These are phyloP conservation scores for Protomyctophum bolini DNA, from an alignment of 2,113 vertebrate species.

Conservation along the genomic window DNA sequence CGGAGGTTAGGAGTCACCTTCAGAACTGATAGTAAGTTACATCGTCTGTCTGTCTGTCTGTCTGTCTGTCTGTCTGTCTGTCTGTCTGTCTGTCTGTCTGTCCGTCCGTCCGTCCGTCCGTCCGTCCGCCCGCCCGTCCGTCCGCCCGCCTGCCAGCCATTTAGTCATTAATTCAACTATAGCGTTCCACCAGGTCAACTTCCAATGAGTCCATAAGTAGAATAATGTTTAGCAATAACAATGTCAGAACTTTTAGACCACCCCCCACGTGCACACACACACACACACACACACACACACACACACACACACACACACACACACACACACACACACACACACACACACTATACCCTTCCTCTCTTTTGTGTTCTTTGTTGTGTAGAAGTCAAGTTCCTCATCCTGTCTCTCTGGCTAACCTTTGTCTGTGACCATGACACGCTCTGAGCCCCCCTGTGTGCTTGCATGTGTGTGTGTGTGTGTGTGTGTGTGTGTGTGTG, in stretches of 20 bases:
- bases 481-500: conserved; percentile 15
- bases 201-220: no score
- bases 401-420: conserved; percentile 55
- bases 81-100: no score
- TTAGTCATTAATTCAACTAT: no score
- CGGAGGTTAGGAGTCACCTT: conserved; percentile 67
- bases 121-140: no score
- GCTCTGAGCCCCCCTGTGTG: conserved; percentile 33
- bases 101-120: no score
- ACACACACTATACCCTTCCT: neutral
- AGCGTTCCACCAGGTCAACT: no score
- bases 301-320: neutral
- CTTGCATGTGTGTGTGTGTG: conserved; percentile 7
- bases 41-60: no score
- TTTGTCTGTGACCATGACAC: conserved; percentile 73
- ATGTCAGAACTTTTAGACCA: no score
- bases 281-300: neutral
- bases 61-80: no score
- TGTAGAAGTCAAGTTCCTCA: conserved; percentile 78
- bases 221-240: no score
- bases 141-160: no score
- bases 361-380: conserved; percentile 56
- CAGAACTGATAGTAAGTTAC: conserved; percentile 78
- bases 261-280: no score
- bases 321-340: neutral